phyloP scores from a whole-genome alignment of 2,113 vertebrate genomes.

The Labeo catla region DNA sequence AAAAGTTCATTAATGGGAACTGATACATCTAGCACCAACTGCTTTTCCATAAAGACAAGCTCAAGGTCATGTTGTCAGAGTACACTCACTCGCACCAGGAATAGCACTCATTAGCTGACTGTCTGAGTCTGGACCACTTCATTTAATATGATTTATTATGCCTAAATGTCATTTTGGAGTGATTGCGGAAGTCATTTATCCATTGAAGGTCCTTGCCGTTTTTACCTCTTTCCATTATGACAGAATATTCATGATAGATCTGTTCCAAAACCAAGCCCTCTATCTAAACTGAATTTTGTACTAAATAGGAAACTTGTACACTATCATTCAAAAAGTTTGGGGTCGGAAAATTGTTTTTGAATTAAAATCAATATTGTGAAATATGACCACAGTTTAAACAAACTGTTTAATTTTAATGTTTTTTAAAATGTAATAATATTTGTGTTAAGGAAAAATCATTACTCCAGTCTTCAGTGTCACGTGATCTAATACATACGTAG shows the following conservation, averaged over 20 bases:
- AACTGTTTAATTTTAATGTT: too few relatives aligned
- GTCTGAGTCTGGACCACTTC: slow-evolving; percentile 14
- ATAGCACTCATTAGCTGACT: slow-evolving; percentile 8
- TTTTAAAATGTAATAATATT: too few relatives aligned
- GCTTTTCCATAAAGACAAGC: slow-evolving; percentile 46
- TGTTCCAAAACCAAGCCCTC: not conserved
- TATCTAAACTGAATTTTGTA: not conserved
- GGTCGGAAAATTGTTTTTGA: not conserved
- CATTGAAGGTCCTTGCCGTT: not conserved
- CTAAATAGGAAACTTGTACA: not conserved
- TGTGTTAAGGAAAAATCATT: too few relatives aligned
- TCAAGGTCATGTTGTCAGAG: slow-evolving; percentile 56
- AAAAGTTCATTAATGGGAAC: not conserved
- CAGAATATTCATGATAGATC: not conserved
- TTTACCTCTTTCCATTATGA: not conserved
- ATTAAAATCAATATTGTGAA: not conserved
- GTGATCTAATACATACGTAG: too few relatives aligned
- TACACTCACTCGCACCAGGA: slow-evolving; percentile 34
- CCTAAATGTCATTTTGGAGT: slow-evolving; percentile 1
- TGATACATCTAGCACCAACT: not conserved
- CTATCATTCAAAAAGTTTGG: not conserved
- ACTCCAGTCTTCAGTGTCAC: too few relatives aligned
- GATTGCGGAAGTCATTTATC: not conserved
- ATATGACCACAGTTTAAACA: not conserved
- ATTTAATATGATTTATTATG: slow-evolving; percentile 26